Conservation (phyloP, 2,113 vertebrate genomes). For the Cavia aperea region DNA sequence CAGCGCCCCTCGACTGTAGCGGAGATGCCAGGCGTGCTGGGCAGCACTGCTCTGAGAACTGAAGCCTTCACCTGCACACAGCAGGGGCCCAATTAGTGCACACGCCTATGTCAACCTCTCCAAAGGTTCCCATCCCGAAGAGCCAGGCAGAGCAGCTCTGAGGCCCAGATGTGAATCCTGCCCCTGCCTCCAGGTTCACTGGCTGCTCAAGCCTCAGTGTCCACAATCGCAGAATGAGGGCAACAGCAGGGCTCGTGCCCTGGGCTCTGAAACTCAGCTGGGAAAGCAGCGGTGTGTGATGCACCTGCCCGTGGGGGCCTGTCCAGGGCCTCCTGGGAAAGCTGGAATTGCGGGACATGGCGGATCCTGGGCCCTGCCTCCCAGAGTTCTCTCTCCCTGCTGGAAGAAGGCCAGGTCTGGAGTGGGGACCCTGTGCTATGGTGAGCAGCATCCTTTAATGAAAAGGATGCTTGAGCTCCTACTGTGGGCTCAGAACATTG, state of each 20-base stretch:
- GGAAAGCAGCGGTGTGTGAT: accelerated
- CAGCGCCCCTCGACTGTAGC: neutral
- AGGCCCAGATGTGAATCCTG: neutral
- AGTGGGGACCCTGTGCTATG: neutral
- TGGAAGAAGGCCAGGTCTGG: neutral
- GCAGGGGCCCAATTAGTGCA: neutral
- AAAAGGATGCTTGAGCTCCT: accelerated
- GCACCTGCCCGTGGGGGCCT: neutral
- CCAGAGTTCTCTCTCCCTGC: neutral
- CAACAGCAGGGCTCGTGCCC: neutral
- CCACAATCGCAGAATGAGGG: neutral
- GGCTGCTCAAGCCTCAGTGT: neutral
- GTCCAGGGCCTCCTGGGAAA: neutral
- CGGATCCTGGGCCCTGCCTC: neutral
- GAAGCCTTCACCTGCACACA: neutral
- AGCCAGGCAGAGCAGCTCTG: neutral
- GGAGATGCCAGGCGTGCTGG: accelerated
- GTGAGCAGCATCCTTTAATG: neutral
- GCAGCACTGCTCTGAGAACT: neutral
- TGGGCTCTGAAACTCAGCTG: neutral
- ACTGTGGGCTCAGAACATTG: neutral
- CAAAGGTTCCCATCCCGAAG: neutral
- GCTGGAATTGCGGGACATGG: neutral
- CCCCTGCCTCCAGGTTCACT: neutral
- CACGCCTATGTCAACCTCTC: accelerated